phyloP scores from a whole-genome alignment of 1,140 invertebrate species.

The Meloidogyne hapla region DNA sequence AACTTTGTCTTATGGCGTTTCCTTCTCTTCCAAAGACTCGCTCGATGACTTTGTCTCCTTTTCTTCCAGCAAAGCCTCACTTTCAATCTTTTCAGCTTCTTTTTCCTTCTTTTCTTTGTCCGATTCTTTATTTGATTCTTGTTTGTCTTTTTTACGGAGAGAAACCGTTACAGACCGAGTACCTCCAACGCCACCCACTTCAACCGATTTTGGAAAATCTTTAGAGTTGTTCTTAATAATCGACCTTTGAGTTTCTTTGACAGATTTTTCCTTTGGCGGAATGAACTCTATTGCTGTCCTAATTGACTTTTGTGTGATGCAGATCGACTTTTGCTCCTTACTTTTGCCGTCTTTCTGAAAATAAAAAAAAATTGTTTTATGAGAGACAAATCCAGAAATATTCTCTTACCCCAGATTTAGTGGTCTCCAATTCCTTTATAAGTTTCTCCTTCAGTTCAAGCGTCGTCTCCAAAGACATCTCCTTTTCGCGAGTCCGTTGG shows the following conservation, averaged over 20 bases:
- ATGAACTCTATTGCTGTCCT: neutral
- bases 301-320: neutral
- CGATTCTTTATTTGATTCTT: neutral
- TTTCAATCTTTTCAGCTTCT: neutral
- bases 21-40: neutral
- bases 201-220: neutral
- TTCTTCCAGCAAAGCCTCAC: neutral
- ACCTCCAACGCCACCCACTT: neutral
- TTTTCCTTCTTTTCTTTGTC: neutral
- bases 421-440: neutral
- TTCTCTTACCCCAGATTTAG: neutral
- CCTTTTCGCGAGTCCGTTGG: neutral
- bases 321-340: neutral
- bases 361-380: neutral
- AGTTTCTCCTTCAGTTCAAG: neutral
- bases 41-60: neutral
- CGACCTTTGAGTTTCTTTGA: neutral
- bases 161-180: neutral
- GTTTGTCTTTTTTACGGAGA: neutral
- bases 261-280: neutral
- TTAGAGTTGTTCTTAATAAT: neutral
- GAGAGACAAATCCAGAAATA: neutral
- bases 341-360: neutral
- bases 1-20: neutral
- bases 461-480: neutral